Evolutionary conservation across 1,140 invertebrate genomes (phyloP), one percentile per base, ranked within the genome.

Genomic region (Euura lappo): DNA sequence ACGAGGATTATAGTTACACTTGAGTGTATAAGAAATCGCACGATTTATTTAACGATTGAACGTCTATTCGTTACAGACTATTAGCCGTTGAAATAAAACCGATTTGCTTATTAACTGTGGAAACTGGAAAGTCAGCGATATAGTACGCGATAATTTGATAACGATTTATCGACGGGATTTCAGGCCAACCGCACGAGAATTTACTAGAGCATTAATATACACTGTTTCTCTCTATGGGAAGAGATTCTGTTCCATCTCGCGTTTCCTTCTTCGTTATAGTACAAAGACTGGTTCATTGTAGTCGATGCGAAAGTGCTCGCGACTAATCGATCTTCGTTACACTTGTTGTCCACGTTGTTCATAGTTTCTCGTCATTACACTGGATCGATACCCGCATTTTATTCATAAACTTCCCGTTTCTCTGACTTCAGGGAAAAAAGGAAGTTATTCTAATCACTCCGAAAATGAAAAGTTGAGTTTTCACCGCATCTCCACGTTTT

Each of bases 71-170:
- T 60, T 28, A 68, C 66, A 68, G 28, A 11, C 44, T 68, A 68
- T 68, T 42, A 28, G 66, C 28, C 66, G 8, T 51, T 72, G 42
- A 72, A 70, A 76, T 71, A 69, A 46, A 45, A 77, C 76, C 73
- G 76, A 77, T 76, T 76, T 77, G 76, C 73, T 75, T 28, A 28
- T 74, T 79, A 74, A 77, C 75, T 76, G 65, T 76, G 73, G 76
- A 76, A 76, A 79, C 72, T 71, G 45, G 13, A 28, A 70, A 28
- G 65, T 65, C 51, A 51, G 28, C 10, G 45, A 60, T n/a, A 60
- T 6, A 60, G 51, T n/a, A n/a, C 3, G 13, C 8, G 51, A 60
- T 60, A 60, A 60, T 60, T 60, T 60, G 51, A 60, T 60, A 60
- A 60, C 8, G 51, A 60, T 60, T 60, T 60, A 60, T 60, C 8